These are phyloP conservation scores for Conus betulinus DNA, from an alignment of 1,140 invertebrate genomes.

Conservation along the genomic window DNA sequence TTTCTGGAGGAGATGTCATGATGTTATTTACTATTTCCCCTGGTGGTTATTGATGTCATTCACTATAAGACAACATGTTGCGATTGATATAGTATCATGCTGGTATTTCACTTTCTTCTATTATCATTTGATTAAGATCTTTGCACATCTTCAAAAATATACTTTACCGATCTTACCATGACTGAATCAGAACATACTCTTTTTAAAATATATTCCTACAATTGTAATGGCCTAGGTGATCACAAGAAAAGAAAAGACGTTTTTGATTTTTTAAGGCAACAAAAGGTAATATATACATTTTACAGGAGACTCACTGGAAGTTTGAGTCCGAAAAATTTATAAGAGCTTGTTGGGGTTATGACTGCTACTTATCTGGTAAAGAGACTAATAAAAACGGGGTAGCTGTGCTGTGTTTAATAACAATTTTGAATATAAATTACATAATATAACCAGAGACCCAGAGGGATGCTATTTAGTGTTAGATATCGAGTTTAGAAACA, in stretches of 20 bases:
- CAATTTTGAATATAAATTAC: background rate
- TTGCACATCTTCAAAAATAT: no score
- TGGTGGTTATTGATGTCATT: no score
- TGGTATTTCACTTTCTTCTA: no score
- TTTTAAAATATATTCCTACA: background rate
- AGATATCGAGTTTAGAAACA: background rate
- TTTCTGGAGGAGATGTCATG: no score
- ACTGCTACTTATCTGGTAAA: background rate
- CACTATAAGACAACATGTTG: no score
- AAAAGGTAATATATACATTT: background rate
- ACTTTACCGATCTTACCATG: no score
- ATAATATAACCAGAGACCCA: background rate
- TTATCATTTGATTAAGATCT: no score
- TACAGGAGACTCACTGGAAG: background rate
- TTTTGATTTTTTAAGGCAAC: background rate
- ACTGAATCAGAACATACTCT: no score
- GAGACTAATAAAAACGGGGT: background rate
- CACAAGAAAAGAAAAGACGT: constrained; percentile 9
- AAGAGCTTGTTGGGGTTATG: background rate
- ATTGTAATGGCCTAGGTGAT: background rate
- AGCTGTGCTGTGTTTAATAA: background rate
- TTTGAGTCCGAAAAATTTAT: background rate
- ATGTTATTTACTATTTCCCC: no score
- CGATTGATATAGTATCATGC: no score
- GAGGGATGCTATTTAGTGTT: background rate